These are phyloP conservation scores for Oceanites oceanicus DNA, from an alignment of 2,113 vertebrate species.

Conservation along the genomic window DNA sequence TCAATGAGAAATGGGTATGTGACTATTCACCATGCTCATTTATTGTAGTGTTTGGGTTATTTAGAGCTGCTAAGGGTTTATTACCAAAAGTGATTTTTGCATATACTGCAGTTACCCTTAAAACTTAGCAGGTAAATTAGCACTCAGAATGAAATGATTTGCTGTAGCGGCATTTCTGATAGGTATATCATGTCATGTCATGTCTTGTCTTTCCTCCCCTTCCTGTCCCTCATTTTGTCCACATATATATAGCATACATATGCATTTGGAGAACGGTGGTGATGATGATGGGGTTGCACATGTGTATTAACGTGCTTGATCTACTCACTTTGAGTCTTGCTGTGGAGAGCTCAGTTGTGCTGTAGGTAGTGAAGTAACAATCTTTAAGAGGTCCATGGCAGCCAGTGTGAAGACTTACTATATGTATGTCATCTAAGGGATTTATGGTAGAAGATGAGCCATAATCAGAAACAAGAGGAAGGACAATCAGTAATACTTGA, in stretches of 20 bases:
- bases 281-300: background rate
- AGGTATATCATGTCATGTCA: background rate
- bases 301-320: background rate
- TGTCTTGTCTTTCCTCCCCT: background rate
- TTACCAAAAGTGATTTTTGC: background rate
- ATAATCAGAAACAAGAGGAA: background rate
- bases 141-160: background rate
- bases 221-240: background rate
- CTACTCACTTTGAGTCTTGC: background rate
- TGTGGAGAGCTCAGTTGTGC: background rate
- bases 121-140: background rate
- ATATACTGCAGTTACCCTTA: background rate
- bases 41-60: slow-evolving; percentile 3
- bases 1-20: slow-evolving; percentile 19
- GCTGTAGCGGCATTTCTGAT: background rate
- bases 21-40: background rate
- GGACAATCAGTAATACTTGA: background rate
- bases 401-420: background rate
- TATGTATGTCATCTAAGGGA: background rate
- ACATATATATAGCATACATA: no score
- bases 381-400: background rate
- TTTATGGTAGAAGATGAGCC: background rate
- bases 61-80: slow-evolving; percentile 13
- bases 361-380: background rate
- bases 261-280: background rate